Percentiles rank a stretch among this genome's conserved stretches.
Conservation (phyloP, 1,140 invertebrate genomes). For the Aporrectodea caliginosa region DNA sequence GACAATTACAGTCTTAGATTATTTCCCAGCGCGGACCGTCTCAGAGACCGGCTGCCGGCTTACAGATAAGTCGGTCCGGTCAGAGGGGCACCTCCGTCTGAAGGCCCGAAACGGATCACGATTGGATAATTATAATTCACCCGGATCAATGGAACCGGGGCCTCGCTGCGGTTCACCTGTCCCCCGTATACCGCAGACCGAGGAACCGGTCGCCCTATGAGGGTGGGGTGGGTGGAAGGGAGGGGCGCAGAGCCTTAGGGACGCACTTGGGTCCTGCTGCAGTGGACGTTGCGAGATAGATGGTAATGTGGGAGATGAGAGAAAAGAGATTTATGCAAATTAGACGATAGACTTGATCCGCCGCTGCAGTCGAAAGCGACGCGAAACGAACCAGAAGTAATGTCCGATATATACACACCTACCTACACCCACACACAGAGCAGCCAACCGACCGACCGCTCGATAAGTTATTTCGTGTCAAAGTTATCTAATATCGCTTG, state of each 20-base stretch:
- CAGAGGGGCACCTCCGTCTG: not conserved
- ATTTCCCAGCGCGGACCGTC: not conserved
- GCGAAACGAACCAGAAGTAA: not conserved
- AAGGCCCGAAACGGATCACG: not conserved
- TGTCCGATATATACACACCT: not conserved
- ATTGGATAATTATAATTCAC: not conserved
- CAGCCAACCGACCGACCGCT: not conserved
- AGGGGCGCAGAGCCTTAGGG: not conserved
- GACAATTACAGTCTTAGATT: not conserved
- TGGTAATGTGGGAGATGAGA: not conserved
- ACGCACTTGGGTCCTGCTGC: too few species aligned
- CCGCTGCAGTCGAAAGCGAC: not conserved
- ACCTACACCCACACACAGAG: not conserved
- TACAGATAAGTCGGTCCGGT: not conserved
- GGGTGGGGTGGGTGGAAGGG: not conserved
- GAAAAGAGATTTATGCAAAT: not conserved
- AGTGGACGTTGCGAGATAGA: too few species aligned
- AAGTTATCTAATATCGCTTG: slow-evolving; percentile 1
- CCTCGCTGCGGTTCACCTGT: not conserved
- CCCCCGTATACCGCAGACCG: too few species aligned
- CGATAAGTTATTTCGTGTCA: not conserved
- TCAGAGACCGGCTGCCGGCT: not conserved
- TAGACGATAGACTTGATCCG: not conserved
- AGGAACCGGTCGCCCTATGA: not conserved
- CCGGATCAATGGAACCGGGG: not conserved